Conservation (phyloP, 2,888 invertebrate genomes). For the Tubulanus polymorphus region DNA sequence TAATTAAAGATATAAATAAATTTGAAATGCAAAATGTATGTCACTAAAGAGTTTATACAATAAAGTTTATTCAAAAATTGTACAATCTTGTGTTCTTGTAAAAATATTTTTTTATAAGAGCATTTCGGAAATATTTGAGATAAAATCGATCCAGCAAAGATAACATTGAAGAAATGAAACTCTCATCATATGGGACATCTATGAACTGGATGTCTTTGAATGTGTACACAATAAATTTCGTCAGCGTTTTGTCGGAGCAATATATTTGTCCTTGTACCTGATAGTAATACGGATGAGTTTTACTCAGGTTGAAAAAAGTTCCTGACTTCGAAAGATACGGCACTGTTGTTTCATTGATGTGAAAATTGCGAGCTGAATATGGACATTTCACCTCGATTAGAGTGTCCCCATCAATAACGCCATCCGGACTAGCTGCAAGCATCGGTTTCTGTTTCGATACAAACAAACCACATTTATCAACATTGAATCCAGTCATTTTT, state of each 20-base stretch:
- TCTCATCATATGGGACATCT: no score
- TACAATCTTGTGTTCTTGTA: no score
- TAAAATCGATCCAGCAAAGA: no score
- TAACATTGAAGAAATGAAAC: no score
- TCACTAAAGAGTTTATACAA: no score
- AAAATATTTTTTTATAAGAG: no score
- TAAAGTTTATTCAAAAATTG: no score
- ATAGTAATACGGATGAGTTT: no score
- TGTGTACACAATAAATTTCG: conserved; percentile 17
- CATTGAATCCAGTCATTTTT: not conserved
- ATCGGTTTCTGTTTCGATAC: conserved; percentile 7
- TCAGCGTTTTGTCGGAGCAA: conserved; percentile 9
- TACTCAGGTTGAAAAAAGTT: conserved; percentile 9
- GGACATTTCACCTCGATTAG: conserved; percentile 16
- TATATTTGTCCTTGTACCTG: conserved; percentile 19
- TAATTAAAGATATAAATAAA: no score
- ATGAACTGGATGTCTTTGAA: conserved; percentile 11
- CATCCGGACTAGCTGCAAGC: conserved; percentile 15
- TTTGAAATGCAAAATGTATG: no score
- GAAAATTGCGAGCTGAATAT: conserved; percentile 3
- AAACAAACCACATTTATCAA: conserved; percentile 13
- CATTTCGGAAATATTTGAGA: no score
- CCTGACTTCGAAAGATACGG: conserved; percentile 7
- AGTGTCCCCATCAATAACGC: conserved; percentile 5
- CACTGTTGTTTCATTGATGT: conserved; percentile 7